Evolutionary conservation across 2,797 vertebrate species (phyloP).

Genomic region (Pseudochirops corinnae): DNA sequence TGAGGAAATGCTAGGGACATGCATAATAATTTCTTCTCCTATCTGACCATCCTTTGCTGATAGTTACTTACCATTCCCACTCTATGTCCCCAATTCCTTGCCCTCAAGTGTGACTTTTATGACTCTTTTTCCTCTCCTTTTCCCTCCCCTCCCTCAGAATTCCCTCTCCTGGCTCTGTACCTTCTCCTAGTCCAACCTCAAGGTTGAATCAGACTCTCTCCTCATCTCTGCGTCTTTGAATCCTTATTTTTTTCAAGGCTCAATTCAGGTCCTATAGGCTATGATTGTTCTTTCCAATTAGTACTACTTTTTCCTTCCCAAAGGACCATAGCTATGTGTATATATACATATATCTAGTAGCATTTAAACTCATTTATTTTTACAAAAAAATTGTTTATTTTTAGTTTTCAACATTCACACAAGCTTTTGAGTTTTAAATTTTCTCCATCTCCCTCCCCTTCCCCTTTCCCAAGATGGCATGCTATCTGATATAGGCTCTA

Average conservation of each 20-base stretch:
- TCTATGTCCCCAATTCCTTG: neutral
- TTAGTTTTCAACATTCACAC: too few species aligned
- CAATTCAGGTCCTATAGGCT: neutral
- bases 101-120: neutral
- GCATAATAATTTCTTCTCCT: neutral
- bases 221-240: neutral
- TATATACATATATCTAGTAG: too few species aligned
- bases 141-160: neutral
- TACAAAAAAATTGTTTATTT: too few species aligned
- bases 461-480: too few species aligned
- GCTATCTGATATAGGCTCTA: too few species aligned
- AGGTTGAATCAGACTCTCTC: neutral
- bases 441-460: too few species aligned
- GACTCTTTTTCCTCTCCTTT: neutral
- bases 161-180: neutral
- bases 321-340: neutral
- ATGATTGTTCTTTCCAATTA: neutral
- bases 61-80: neutral
- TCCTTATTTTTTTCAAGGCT: neutral
- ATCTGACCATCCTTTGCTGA: neutral
- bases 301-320: neutral
- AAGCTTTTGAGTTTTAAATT: too few species aligned
- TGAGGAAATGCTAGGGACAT: slow-evolving; percentile 13
- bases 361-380: neutral
- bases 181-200: neutral